Evolutionary conservation across 2,113 vertebrate species (phyloP).

Genomic region (Semicossyphus pulcher): DNA sequence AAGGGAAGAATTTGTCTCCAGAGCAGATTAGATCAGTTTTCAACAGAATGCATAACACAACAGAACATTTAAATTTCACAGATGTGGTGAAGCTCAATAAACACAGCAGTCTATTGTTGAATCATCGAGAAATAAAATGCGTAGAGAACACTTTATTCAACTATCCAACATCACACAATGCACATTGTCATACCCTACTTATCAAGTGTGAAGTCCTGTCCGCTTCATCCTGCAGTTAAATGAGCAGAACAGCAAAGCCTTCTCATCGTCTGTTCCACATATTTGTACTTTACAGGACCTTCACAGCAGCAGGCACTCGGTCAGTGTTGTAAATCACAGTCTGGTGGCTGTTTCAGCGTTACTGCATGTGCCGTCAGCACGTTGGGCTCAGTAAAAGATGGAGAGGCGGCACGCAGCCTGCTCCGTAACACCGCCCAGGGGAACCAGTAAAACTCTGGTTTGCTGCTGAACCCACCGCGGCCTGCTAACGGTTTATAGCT

Average conservation of each 20-base stretch:
- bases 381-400: constrained; percentile 65
- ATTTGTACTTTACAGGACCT: constrained; percentile 13
- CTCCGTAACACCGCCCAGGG: constrained; percentile 63
- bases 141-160: neutral
- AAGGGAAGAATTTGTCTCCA: too few species aligned
- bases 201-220: constrained; percentile 1
- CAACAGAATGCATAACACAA: too few species aligned
- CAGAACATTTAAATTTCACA: neutral
- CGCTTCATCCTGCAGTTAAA: neutral
- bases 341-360: constrained; percentile 28
- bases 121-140: neutral
- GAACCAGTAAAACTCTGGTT: constrained; percentile 69
- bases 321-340: constrained; percentile 55
- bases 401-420: constrained; percentile 30
- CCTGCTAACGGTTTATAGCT: constrained; percentile 36
- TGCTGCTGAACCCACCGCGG: constrained; percentile 49
- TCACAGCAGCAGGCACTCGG: constrained; percentile 8
- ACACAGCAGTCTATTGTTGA: neutral
- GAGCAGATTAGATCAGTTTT: neutral
- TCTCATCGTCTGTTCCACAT: constrained; percentile 2
- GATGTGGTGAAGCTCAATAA: constrained; percentile 1
- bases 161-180: neutral
- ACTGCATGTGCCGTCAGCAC: constrained; percentile 52
- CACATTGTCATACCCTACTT: neutral
- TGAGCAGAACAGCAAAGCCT: neutral